Evolutionary conservation across 2,888 invertebrate genomes (phyloP).

Genomic region (Epinotia demarniana): DNA sequence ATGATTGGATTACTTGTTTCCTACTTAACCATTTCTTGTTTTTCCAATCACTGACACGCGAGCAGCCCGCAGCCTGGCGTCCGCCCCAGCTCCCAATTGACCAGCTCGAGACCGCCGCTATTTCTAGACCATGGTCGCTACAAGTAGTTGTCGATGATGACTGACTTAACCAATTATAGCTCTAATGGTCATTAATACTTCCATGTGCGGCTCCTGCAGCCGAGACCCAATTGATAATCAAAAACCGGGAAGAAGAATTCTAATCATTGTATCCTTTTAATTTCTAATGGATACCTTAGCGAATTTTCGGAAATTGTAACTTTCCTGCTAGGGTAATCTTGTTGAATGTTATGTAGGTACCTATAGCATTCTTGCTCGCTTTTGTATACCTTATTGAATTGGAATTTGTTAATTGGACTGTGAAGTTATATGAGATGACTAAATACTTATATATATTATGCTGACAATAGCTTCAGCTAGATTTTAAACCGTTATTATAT

Average conservation of each 20-base stretch:
- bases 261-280: constrained; percentile 20
- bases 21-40: constrained; percentile 33
- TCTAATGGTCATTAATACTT: constrained; percentile 23
- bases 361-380: no score
- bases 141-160: constrained; percentile 33
- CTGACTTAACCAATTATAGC: constrained; percentile 30
- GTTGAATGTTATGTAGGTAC: not conserved
- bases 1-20: constrained; percentile 34
- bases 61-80: constrained; percentile 12
- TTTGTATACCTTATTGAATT: no score
- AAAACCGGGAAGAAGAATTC: constrained; percentile 51
- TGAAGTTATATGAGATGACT: no score
- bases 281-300: not conserved
- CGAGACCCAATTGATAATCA: constrained; percentile 5
- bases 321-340: not conserved
- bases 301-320: not conserved
- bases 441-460: no score
- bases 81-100: constrained; percentile 13
- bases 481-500: not conserved
- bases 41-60: constrained; percentile 30
- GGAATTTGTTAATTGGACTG: no score
- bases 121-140: constrained; percentile 29
- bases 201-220: constrained; percentile 23
- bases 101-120: constrained; percentile 22
- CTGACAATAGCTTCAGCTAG: no score